Evolutionary conservation across 2,888 invertebrate genomes (phyloP), one percentile per base, ranked within the genome.

Genomic region (Synergus japonicus): DNA sequence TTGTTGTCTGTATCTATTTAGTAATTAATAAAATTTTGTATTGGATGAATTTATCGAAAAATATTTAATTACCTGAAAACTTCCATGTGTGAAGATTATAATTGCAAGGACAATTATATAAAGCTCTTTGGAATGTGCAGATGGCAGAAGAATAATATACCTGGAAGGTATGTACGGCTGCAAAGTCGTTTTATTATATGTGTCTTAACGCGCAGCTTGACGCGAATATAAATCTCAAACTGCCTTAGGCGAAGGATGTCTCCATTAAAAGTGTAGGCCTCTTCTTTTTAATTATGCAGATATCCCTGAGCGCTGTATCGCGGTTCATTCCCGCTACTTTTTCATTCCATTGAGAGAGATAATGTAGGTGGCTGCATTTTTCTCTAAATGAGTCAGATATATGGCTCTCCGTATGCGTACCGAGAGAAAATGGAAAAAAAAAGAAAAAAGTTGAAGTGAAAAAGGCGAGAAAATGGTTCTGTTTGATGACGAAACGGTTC

Each of bases 231-330:
- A 46, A 69, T 69, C 22, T 69, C 29, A 18, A 69, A 69, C 3
- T 49, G 69, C 69, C 69, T 46, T 46, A 22, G 69, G 69, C 13
- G 44, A 46, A 49, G 15, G 49, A 46, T 13, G 46, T 9, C 22
- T 46, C 46, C 46, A 69, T 69, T 69, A 69, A 69, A 49, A 46
- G 46, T 13, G 22, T 13, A 22, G 10, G 10, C 12, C 46, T 3
- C 44, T 73, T 73, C 44, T 73, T 73, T 73, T 73, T 73, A 73
- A 73, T 73, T 73, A 73, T 73, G 49, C 73, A 73, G 15, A 73
- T 54, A 54, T 22, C 54, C 29, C 37, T 73, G 49, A 60, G 60
- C 60, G 5, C 22, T 60, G 60, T 60, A 60, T 60, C 60, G 22
- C 13, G 44, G 54, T 73, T 73, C 73, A 49, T 54, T 73, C 37